Percentiles rank a stretch among this genome's conserved stretches.
These are phyloP conservation scores for Mimumesa dahlbomi DNA, from an alignment of 2,888 invertebrate species.

Conservation along the genomic window DNA sequence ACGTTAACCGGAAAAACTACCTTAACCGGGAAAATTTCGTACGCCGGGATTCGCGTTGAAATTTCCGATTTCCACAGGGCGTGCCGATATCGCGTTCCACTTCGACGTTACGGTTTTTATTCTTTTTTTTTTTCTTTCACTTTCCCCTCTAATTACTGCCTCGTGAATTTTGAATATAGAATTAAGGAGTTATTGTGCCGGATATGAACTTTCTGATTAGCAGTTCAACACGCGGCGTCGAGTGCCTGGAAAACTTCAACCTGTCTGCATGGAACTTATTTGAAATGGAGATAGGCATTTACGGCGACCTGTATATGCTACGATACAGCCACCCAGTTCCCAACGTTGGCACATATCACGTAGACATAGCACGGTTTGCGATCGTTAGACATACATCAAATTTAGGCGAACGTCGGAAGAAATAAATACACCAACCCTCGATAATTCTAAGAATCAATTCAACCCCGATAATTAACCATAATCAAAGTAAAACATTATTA, in stretches of 20 bases:
- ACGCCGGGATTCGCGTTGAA: no score
- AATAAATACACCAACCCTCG: no score
- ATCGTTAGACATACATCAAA: neutral
- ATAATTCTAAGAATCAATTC: no score
- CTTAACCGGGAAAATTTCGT: no score
- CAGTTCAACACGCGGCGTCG: neutral
- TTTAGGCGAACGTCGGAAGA: no score
- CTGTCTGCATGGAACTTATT: conserved; percentile 24
- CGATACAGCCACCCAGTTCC: neutral
- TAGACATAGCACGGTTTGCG: neutral
- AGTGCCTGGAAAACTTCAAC: neutral
- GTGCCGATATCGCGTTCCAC: no score
- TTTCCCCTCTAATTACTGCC: no score
- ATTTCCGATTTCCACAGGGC: no score
- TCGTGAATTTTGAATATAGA: neutral
- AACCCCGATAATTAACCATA: neutral
- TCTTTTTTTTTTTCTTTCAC: no score
- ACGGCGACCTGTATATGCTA: conserved; percentile 1
- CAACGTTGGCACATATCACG: neutral
- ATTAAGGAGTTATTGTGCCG: neutral
- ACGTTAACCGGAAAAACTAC: no score
- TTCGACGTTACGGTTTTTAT: no score
- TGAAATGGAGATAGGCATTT: conserved; percentile 52
- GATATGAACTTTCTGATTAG: neutral
- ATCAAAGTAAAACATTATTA: no score